Base-by-base conservation (phyloP, 2,113 vertebrate species). In the Gymnobelideus leadbeateri region DNA sequence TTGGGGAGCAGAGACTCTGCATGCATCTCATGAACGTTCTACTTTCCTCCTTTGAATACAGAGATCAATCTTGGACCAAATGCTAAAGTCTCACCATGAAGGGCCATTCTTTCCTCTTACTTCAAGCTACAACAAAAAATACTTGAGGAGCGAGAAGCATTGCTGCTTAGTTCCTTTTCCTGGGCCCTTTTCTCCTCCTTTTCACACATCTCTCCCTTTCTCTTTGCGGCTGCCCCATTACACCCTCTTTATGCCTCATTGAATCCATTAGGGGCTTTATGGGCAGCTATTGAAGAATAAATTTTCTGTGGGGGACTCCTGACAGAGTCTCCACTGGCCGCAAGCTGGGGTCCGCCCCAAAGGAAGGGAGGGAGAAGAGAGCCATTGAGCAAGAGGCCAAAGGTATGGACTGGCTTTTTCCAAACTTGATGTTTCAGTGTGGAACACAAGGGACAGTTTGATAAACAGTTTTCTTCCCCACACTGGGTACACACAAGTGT, bases 11-110 rank as follows among this genome's bases (percentile, higher is more conserved):
- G 98, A 97, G 98, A 98, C 99, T 99, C 99, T 99, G 99, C 99
- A 99, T 99, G 99, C 99, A 98, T 98, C 99, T 99, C 99, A 99
- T 99, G 99, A 99, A 99, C 97, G 98, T 98, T 99, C 99, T 98
- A 99, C 99, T 99, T 99, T 99, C 98, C 98, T 98, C 98, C 96
- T 98, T 92, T 99, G 99, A 99, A 99, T 99, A 97, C 99, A 99
- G 99, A 99, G 99, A 99, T 99, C 99, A 98, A 99, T 98, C 99
- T 99, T 98, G 97, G 99, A 98, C 98, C 96, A 94, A 93, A 98
- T 97, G 98, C 97, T 99, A 99, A 99, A 99, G 99, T 98, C 98
- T 98, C 0, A 77, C 99, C 99, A 97, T 99, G 99, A 99, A 99
- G 98, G 98, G 98, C 99, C 98, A 98, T 99, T 99, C 99, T 99